Evolutionary conservation across 2,888 invertebrate genomes (phyloP), one percentile per base, ranked within the genome.

Genomic region (Papilio protenor): DNA sequence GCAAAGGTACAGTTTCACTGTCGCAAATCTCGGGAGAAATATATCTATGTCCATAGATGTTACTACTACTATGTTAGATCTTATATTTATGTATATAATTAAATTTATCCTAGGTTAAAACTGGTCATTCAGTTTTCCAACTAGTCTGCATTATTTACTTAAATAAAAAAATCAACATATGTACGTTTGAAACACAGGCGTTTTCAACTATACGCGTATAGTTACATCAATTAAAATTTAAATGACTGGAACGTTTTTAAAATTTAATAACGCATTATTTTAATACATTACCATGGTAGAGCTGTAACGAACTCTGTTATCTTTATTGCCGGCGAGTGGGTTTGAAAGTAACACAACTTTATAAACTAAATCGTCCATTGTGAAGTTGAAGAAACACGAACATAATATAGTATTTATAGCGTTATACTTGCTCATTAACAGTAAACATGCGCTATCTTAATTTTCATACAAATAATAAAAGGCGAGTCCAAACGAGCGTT

Each of bases 401-500:
- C 72, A 52, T 52, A 61, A 64, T 70, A 73, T 45, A 21, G 23
- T 69, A 64, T 66, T 77, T 77, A 76, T 73, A 78, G 70, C 72
- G 57, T 78, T 76, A 69, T 73, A 78, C 70, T 79, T 59, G 71
- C 69, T 77, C 59, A 80, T 76, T 77, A 79, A 80, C 76, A 71
- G 75, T 77, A 61, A 74, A 59, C 70, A 72, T 45, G 16, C 66
- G 49, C 64, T 72, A 89, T 87, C 87, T 88, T 86, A 87, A 88
- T 86, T 87, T 86, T 86, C 82, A 84, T 86, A 49, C 82, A 85
- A 85, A 89, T 87, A 87, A 85, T 89, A 85, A 88, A 88, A 91
- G 40, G 52, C 87, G 86, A 86, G 85, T 88, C 89, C 88, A 88
- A 87, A 88, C 85, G 85, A 84, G 69, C 70, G 71, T 71, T 49